Base-by-base conservation (phyloP, 2,797 vertebrate genomes). In the Eulemur rubriventer region DNA sequence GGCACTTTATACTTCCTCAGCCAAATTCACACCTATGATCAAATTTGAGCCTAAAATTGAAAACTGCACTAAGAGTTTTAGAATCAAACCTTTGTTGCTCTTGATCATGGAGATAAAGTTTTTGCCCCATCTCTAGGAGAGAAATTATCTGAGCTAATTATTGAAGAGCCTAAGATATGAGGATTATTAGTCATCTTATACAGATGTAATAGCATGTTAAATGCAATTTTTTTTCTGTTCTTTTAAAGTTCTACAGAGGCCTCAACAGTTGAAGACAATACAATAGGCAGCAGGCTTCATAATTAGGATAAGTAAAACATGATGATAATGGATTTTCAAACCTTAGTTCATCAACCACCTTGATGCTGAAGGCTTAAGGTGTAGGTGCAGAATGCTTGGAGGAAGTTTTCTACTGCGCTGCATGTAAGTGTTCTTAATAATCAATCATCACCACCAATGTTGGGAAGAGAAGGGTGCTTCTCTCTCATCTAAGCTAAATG, bases 1-100 rank as follows among this genome's bases (percentile, higher is more conserved):
- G n/a, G 12, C 4, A 38, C 2, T 86, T 91, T 89, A 48, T 50
- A 78, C 26, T 85, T 80, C 30, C 50, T 59, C 41, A 81, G 50
- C 17, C 38, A 72, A 38, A 80, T 79, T 48, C 79, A 79, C 4
- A 89, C 8, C 59, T 12, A 70, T 55, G 63, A 65, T 79, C 43
- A 96, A 92, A 90, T 81, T 1, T 67, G 33, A 85, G 10, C 85
- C 70, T 95, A 59, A 90, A 85, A 79, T 70, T 70, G 82, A 16
- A 50, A 82, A n/a, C 10, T 69, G 11, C 26, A 41, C 26, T 80
- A 52, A 38, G 41, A 94, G 4, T 50, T 93, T 95, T 38, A 17
- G 28, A 92, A 80, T 80, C 17, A 83, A 85, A 86, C 2, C 2
- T 90, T 33, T 72, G 7, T 18, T 96, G 24, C 28, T 96, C 4